These are phyloP conservation scores for Psettodes erumei DNA, from an alignment of 2,113 vertebrate species.

Conservation along the genomic window DNA sequence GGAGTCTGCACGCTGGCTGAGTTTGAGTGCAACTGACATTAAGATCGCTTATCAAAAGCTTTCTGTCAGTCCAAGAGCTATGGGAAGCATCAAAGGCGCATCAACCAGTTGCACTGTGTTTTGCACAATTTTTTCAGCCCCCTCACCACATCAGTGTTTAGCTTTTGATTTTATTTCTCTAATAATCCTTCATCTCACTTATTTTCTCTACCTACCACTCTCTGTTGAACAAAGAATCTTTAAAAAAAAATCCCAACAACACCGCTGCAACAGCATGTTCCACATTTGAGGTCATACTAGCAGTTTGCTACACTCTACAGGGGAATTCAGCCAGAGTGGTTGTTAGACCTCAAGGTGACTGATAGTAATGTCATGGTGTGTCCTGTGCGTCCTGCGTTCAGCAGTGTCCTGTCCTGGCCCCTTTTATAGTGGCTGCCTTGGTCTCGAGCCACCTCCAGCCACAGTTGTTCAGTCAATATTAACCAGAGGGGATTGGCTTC, in stretches of 20 bases:
- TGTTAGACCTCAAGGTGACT: conserved; percentile 50
- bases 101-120: conserved; percentile 28
- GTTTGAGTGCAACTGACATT: conserved; percentile 49
- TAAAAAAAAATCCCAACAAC: too few species aligned
- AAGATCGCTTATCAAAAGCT: conserved; percentile 57
- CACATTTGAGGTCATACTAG: conserved; percentile 26
- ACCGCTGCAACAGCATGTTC: conserved; percentile 1
- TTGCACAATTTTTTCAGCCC: conserved; percentile 11
- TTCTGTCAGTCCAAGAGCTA: conserved; percentile 48
- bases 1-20: conserved; percentile 42
- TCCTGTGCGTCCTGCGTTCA: conserved; percentile 29
- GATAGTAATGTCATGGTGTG: conserved; percentile 41
- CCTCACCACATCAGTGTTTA: conserved; percentile 31
- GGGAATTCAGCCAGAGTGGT: conserved; percentile 29
- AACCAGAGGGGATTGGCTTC: conserved; percentile 52
- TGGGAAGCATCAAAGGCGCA: conserved; percentile 42
- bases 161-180: conserved; percentile 23
- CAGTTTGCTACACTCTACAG: conserved; percentile 8
- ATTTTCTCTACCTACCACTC: conserved; percentile 3
- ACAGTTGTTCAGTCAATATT: conserved; percentile 54
- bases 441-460: conserved; percentile 17
- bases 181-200: conserved; percentile 6
- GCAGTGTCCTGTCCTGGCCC: conserved; percentile 22
- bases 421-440: conserved; percentile 26
- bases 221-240: conserved; percentile 1